A percentile compares a stretch with the other conserved stretches of the same genome.
These are phyloP conservation scores for Oncorhynchus mykiss DNA, from an alignment of 2,113 vertebrate species.

Conservation along the genomic window DNA sequence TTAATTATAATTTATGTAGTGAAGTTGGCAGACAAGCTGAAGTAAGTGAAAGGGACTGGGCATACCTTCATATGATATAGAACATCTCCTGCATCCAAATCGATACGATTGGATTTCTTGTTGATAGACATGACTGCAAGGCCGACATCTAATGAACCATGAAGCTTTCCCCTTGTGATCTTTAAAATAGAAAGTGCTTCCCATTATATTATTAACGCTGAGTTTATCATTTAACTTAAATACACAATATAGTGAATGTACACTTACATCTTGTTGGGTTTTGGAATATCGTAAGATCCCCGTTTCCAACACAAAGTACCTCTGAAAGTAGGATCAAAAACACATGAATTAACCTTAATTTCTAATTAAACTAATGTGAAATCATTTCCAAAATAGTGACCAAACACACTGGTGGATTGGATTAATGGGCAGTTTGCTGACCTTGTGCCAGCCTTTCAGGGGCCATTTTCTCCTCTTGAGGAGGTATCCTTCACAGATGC, in stretches of 20 bases:
- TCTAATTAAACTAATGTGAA: neutral
- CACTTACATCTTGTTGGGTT: conserved; percentile 86
- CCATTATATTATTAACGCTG: neutral
- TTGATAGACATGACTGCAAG: conserved; percentile 91
- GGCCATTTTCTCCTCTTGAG: conserved; percentile 96
- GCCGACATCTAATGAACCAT: conserved; percentile 86
- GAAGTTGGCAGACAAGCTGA: neutral
- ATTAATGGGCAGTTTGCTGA: conserved; percentile 39
- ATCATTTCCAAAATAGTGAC: neutral
- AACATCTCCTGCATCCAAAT: conserved; percentile 89
- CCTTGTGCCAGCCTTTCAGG: conserved; percentile 96
- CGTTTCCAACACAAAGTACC: conserved; percentile 87
- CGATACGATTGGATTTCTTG: conserved; percentile 87
- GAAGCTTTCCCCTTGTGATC: conserved; percentile 86
- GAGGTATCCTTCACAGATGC: conserved; percentile 86
- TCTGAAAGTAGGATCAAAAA: conserved; percentile 62
- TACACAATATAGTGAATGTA: neutral
- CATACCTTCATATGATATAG: conserved; percentile 91
- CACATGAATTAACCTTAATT: neutral
- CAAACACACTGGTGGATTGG: neutral
- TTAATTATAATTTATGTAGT: neutral
- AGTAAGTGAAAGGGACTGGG: neutral
- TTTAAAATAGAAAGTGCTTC: conserved; percentile 38
- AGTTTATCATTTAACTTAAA: neutral
- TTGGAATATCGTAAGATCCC: conserved; percentile 86